Base-by-base conservation (phyloP, 2,113 vertebrate genomes). In the Phyllopteryx taeniolatus region DNA sequence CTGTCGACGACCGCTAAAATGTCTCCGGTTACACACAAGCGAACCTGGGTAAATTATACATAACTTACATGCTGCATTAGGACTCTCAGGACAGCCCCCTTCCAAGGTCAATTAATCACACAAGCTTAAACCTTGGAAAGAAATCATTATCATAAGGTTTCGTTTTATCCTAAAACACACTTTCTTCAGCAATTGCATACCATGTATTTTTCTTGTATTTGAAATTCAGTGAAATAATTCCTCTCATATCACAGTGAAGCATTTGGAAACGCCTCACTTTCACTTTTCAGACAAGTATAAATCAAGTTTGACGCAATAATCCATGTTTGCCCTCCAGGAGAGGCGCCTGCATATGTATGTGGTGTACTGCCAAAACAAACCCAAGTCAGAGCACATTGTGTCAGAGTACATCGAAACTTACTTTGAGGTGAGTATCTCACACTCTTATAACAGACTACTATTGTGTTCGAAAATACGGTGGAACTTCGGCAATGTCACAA, bases 301-400 rank as follows among this genome's bases (percentile, higher is more conserved):
- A 51, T 53, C 17, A 71, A 66, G 27, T 65, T 68, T 10, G 20
- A 17, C 12, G 33, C n/a, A 39, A 68, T 62, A 0, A 20, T n/a
- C 84, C 70, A 31, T 51, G 2, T 12, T 83, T 72, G 4, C 49
- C 0, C 63, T 87, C 20, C 91, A 97, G 96, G 96, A 97, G 85
- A 91, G 96, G 47, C 92, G 96, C 64, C 93, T 97, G 76, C 95
- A 97, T 68, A 96, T 97, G 95, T 97, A 96, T 8, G 96, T 97
- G 27, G 94, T 97, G 20, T 97, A 97, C 91, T 97, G 96, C 90
- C 96, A 97, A 90, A 96, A 97, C 91, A 97, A 96, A 77, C 96
- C 95, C 69, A 97, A 96, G 90, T 96, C 95, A 0, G 96, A 96
- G 82, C 94, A 97, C 44, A 94, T 97, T 11, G 94, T 96, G 65